Conservation (phyloP, 2,888 invertebrate species). For the Cynaeus angustus region DNA sequence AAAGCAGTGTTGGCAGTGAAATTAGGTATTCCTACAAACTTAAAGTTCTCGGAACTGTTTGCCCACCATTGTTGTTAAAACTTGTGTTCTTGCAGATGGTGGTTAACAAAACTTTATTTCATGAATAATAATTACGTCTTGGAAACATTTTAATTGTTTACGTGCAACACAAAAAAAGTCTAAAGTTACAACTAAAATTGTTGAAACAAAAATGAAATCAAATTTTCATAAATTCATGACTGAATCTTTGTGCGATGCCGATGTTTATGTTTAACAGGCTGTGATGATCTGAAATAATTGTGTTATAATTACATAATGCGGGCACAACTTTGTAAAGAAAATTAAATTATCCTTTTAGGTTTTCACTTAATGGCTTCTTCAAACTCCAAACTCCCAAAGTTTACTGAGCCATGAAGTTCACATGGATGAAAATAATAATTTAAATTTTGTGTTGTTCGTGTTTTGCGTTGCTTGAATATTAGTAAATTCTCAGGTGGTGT, state of each 20-base stretch:
- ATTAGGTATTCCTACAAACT: constrained; percentile 1
- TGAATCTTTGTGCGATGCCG: background rate
- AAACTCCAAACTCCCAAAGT: constrained; percentile 23
- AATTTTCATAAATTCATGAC: no score
- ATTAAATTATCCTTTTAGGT: constrained; percentile 35
- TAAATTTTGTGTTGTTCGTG: constrained; percentile 16
- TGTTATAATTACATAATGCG: constrained; percentile 19
- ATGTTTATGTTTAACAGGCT: constrained; percentile 1
- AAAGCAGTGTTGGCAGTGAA: background rate
- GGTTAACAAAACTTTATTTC: constrained; percentile 17
- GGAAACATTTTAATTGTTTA: background rate
- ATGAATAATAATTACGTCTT: constrained; percentile 12
- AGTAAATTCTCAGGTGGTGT: constrained; percentile 3
- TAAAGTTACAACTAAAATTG: no score
- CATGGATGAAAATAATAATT: constrained; percentile 31
- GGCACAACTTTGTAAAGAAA: constrained; percentile 18
- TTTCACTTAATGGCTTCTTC: constrained; percentile 28
- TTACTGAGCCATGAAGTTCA: constrained; percentile 32
- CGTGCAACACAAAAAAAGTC: background rate
- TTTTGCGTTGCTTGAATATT: constrained; percentile 7
- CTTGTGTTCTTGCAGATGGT: constrained; percentile 29
- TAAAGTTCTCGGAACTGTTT: constrained; percentile 2
- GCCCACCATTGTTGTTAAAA: constrained; percentile 15
- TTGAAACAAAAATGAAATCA: no score
- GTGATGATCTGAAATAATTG: constrained; percentile 10